These are phyloP conservation scores for Ariopsis seemanni DNA, from an alignment of 2,113 vertebrate species.

Conservation along the genomic window DNA sequence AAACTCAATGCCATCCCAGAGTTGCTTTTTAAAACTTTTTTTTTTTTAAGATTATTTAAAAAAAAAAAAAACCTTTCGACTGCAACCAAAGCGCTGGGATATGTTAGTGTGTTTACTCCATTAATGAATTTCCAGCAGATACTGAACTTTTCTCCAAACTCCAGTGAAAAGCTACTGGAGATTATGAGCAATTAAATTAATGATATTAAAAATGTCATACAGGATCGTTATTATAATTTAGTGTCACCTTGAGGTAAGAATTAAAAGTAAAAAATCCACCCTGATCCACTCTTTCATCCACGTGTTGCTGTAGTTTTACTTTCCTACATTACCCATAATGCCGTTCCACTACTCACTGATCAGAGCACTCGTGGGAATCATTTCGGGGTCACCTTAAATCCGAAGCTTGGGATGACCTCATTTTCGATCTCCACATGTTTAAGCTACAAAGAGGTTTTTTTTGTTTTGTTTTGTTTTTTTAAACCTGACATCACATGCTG, in stretches of 20 bases:
- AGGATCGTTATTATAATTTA: neutral
- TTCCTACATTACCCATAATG: neutral
- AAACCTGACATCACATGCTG: neutral
- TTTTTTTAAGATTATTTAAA: neutral
- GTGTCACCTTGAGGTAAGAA: neutral
- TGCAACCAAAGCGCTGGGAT: neutral
- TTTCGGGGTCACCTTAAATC: neutral
- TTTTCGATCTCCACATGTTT: neutral
- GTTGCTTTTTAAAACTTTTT: neutral
- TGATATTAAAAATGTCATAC: neutral
- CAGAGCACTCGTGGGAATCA: neutral
- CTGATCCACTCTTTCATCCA: neutral
- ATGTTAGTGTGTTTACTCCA: conserved; percentile 3
- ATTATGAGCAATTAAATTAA: neutral
- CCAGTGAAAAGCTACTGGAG: neutral
- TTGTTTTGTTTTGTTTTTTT: neutral
- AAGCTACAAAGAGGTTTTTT: neutral
- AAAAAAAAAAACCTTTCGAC: neutral
- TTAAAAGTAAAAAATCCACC: neutral
- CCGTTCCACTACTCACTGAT: neutral
- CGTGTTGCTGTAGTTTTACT: neutral
- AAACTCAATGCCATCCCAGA: neutral
- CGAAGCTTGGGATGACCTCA: neutral
- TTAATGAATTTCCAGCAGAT: no score
- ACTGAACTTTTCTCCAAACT: no score